Conservation (phyloP, 2,888 invertebrate genomes). For the Cistogaster globosa region DNA sequence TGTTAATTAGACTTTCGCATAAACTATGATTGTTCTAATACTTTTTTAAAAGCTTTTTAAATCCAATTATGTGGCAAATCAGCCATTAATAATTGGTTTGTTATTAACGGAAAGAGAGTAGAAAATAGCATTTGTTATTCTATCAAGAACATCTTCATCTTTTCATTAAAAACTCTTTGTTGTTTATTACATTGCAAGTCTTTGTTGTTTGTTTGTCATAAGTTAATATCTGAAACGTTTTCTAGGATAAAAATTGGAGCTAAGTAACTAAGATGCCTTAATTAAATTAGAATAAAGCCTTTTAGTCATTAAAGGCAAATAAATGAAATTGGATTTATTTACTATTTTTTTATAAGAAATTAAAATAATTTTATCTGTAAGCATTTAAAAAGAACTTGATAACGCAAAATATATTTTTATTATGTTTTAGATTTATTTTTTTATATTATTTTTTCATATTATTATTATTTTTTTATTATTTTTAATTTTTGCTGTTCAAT, state of each 20-base stretch:
- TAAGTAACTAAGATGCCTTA: neutral
- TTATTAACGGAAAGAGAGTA: neutral
- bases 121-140: neutral
- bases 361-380: neutral
- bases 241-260: neutral
- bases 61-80: slow-evolving; percentile 8
- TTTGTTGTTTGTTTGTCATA: too few relatives aligned
- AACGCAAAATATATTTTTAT: too few relatives aligned
- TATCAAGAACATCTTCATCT: neutral
- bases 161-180: neutral
- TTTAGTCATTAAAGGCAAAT: neutral
- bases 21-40: neutral
- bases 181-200: neutral
- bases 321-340: neutral
- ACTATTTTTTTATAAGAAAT: neutral
- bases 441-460: too few relatives aligned
- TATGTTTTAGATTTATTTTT: too few relatives aligned
- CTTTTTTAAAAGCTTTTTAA: neutral
- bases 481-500: too few relatives aligned
- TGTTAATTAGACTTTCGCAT: neutral
- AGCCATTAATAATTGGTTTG: neutral
- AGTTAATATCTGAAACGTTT: neutral
- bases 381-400: neutral
- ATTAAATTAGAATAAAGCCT: neutral
- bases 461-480: too few relatives aligned